phyloP scores from a whole-genome alignment of 2,888 invertebrate species.

The Sphaerophoria rueppellii region DNA sequence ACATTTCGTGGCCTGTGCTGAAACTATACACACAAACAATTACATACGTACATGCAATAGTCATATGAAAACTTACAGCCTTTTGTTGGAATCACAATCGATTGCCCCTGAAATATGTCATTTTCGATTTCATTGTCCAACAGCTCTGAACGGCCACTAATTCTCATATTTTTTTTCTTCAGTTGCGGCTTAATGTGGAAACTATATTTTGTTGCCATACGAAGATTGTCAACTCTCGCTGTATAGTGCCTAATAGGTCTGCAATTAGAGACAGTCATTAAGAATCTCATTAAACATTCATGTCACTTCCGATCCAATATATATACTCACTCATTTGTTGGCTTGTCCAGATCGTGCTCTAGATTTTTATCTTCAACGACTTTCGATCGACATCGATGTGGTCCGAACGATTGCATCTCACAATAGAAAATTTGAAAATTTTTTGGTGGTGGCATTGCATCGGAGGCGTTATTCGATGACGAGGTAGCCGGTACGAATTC shows the following conservation, averaged over 20 bases:
- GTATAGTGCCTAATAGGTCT: constrained; percentile 83
- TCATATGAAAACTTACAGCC: constrained; percentile 91
- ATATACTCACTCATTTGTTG: constrained; percentile 54
- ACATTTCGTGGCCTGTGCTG: constrained; percentile 91
- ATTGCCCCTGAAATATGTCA: constrained; percentile 83
- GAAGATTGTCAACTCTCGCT: constrained; percentile 86
- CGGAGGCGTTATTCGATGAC: constrained; percentile 75
- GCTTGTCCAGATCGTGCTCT: constrained; percentile 55
- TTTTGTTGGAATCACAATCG: constrained; percentile 90
- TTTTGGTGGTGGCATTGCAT: constrained; percentile 82
- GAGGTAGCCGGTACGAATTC: constrained; percentile 78
- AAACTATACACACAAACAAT: constrained; percentile 84
- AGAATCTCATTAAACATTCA: constrained; percentile 40
- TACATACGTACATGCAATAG: no score
- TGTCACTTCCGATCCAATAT: constrained; percentile 21
- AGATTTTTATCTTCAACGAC: constrained; percentile 77
- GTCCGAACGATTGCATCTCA: constrained; percentile 91
- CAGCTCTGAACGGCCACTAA: constrained; percentile 81
- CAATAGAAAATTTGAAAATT: constrained; percentile 90
- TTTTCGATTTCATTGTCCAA: constrained; percentile 81
- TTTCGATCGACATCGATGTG: constrained; percentile 88
- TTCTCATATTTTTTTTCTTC: constrained; percentile 83
- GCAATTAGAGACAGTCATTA: constrained; percentile 51
- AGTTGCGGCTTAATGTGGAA: constrained; percentile 87
- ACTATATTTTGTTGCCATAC: constrained; percentile 92